Evolutionary conservation across 2,888 invertebrate species (phyloP), one percentile per base, ranked within the genome.

Genomic region (Eumacrocentrus americanus): DNA sequence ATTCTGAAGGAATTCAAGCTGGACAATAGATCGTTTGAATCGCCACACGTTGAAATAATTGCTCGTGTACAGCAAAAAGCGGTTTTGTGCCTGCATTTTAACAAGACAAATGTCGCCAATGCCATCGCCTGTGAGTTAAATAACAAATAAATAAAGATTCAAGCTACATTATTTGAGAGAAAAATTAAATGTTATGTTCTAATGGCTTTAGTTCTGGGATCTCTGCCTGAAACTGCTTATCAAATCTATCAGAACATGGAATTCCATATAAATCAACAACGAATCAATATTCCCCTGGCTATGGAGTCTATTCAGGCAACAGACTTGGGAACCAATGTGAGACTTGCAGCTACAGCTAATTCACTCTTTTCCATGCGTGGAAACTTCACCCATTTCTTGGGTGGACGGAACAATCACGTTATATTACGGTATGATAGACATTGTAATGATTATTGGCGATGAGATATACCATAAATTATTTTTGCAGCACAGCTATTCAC

Each of bases 331-430:
- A 86, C 86, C 0, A 86, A 87, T 6, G 84, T 85, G 0, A 80
- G 85, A 3, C 74, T 86, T 0, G 87, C 83, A 67, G 86, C 82
- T 18, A 86, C 84, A 46, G 83, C 73, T 61, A 83, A 74, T 53
- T 85, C 75, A 0, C 82, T 90, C 42, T 86, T 88, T 0, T 90
- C 90, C 0, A 82, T 90, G 18, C 82, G 90, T 60, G 91, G 91
- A 0, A 90, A 89, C 64, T 83, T 90, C 12, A 88, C 89, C 0
- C 87, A 88, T 9, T 84, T 86, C 2, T 76, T 81, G 37, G 82
- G 82, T 1, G 82, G 83, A 1, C 83, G 85, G 11, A 84, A 85
- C 42, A 57, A 81, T 85, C 66, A 85, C 83, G 52, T 86, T 84
- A 81, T 87, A 84, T 29, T 86, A 86, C 65, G 89, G 89, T 79